Evolutionary conservation across 2,888 invertebrate genomes (phyloP), one percentile per base, ranked within the genome.

Genomic region (Lasioglossum marginatum): DNA sequence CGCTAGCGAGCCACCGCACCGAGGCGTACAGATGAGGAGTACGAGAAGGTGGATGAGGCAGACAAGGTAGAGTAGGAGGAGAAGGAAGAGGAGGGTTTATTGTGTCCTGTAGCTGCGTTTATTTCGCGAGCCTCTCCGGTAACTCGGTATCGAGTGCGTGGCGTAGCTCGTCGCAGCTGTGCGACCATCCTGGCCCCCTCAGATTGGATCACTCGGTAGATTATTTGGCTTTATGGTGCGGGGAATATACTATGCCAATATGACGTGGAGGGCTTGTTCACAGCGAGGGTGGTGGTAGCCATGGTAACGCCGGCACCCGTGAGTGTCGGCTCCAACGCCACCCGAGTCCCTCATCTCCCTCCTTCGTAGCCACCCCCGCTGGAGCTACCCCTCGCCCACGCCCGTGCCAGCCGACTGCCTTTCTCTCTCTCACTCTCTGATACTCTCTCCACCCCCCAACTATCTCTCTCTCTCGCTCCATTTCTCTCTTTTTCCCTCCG

Each of bases 311-410:
- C 95, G 95, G 95, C 95, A 95, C 95, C 95, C 96, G 96, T 96
- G 96, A 96, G 96, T 96, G 96, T 96, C 95, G 94, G 96, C 96
- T 96, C 96, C 95, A 96, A 96, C 94, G 95, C 95, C 95, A 95
- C 95, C 94, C 94, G 94, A 95, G 94, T 94, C 92, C 94, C 94
- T 94, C 92, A 93, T 93, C 92, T 92, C 92, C 86, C 92, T 92
- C 88, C 89, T 89, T 83, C 88, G 83, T 79, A 85, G 78, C 77
- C 89, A 77, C 77, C 86, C 83, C 88, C 80, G 82, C 68, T 72
- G 73, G 66, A 79, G 73, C 82, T 79, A 80, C 83, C 84, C 71
- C 81, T 77, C 84, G 79, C 79, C 81, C 74, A 85, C 81, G 81
- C 87, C 79, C 82, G 77, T 76, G 77, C 84, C 85, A 85, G 83